Evolutionary conservation across 2,888 invertebrate species (phyloP), one percentile per base, ranked within the genome.

Genomic region (Muscina levida): DNA sequence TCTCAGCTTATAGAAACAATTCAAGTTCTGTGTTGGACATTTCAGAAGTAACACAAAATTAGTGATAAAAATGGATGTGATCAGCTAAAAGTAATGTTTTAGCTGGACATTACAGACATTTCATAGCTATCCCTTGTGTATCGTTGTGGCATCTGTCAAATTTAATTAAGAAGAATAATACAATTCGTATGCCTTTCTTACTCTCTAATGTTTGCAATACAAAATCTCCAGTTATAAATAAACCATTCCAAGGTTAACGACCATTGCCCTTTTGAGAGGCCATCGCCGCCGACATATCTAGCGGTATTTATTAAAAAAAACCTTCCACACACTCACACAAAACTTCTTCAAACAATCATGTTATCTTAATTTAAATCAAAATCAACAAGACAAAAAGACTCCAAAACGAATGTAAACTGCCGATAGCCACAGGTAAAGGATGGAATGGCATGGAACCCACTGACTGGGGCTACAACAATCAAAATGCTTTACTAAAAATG

Each of bases 201-300:
- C n/a, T n/a, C n/a, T n/a, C n/a, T n/a, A n/a, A n/a, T n/a, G n/a
- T n/a, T n/a, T n/a, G n/a, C n/a, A n/a, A n/a, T n/a, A n/a, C n/a
- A n/a, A n/a, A n/a, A n/a, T n/a, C n/a, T n/a, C n/a, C n/a, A n/a
- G n/a, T n/a, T n/a, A n/a, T n/a, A n/a, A n/a, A n/a, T n/a, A n/a
- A n/a, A n/a, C n/a, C n/a, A n/a, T n/a, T 13, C 53, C 74, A 74
- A 74, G 74, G 74, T 68, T 59, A 59, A 11, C 39, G 74, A 59
- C 68, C 74, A 74, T 59, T 68, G 42, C 39, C 48, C 67, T 59
- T 13, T n/a, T 1, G 0, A 22, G 48, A 42, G n/a, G n/a, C 22
- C 26, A 57, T 37, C 13, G 24, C 19, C 39, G 42, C 31, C 3
- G 10, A 26, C 19, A 19, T 15, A 72, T 59, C 24, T 67, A 74